phyloP scores from a whole-genome alignment of 2,888 invertebrate genomes.

The Autographa pulchrina region DNA sequence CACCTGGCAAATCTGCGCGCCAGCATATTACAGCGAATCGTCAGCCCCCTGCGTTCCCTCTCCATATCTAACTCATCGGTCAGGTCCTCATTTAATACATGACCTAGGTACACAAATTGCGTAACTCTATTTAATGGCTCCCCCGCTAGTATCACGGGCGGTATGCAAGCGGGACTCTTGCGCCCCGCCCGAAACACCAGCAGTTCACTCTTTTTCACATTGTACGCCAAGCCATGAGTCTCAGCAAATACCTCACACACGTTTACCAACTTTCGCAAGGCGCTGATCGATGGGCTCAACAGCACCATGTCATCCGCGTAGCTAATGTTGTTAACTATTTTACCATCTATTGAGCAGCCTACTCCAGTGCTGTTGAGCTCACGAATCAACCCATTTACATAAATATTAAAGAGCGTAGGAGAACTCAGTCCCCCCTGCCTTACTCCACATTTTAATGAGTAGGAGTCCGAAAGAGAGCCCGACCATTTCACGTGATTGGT shows the following conservation, averaged over 20 bases:
- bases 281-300: constrained; percentile 12
- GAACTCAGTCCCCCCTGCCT: constrained; percentile 54
- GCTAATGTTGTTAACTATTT: too few relatives aligned
- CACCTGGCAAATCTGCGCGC: constrained; percentile 12
- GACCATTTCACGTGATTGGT: constrained; percentile 36
- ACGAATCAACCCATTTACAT: constrained; percentile 20
- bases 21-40: constrained; percentile 14
- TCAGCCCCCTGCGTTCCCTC: constrained; percentile 14
- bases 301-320: constrained; percentile 20
- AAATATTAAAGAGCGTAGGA: constrained; percentile 48
- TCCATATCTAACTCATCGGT: constrained; percentile 9
- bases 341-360: constrained; percentile 6
- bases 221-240: constrained; percentile 10
- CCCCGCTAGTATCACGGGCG: constrained; percentile 11
- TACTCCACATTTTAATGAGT: constrained; percentile 46
- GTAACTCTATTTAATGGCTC: constrained; percentile 2
- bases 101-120: constrained; percentile 9
- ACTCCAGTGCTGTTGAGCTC: constrained; percentile 9
- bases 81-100: not conserved
- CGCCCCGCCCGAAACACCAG: constrained; percentile 11
- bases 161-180: constrained; percentile 7
- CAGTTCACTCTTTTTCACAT: constrained; percentile 10
- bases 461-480: constrained; percentile 27
- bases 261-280: not conserved
- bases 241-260: not conserved